Conservation (phyloP, 2,888 invertebrate genomes). For the Phengaris alcon region DNA sequence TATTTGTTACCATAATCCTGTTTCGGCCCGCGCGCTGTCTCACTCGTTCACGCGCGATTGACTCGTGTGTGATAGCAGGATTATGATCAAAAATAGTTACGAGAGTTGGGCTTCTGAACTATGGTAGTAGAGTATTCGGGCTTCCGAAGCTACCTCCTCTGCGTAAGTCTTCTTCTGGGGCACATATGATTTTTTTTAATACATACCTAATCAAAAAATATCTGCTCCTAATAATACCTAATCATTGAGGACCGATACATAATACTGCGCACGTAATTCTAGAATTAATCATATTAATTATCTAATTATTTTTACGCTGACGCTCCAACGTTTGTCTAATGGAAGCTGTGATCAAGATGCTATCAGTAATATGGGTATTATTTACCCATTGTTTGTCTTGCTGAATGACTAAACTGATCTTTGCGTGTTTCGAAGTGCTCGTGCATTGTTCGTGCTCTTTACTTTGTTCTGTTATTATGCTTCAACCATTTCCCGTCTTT, state of each 20-base stretch:
- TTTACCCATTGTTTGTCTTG: constrained; percentile 52
- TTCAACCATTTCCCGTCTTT: constrained; percentile 39
- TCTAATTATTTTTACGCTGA: not conserved
- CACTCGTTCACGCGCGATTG: too few relatives aligned
- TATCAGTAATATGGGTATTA: constrained; percentile 48
- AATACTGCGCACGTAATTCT: not conserved
- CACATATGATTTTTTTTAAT: too few relatives aligned
- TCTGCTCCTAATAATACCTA: not conserved
- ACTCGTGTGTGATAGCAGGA: too few relatives aligned
- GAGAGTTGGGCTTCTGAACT: too few relatives aligned
- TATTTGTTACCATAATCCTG: too few relatives aligned
- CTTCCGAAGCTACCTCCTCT: too few relatives aligned
- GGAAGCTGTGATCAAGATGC: constrained; percentile 50
- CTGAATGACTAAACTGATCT: constrained; percentile 55
- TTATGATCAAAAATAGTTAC: too few relatives aligned
- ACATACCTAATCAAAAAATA: too few relatives aligned
- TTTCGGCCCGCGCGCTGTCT: too few relatives aligned
- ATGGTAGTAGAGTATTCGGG: too few relatives aligned
- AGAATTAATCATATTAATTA: not conserved
- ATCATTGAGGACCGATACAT: not conserved
- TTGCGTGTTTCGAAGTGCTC: constrained; percentile 59
- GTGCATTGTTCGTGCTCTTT: constrained; percentile 43
- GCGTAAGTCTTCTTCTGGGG: too few relatives aligned
- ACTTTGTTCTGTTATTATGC: constrained; percentile 39
- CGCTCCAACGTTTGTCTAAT: constrained; percentile 41